Evolutionary conservation across 2,888 invertebrate species (phyloP).

Genomic region (Cryptosula pallasiana): DNA sequence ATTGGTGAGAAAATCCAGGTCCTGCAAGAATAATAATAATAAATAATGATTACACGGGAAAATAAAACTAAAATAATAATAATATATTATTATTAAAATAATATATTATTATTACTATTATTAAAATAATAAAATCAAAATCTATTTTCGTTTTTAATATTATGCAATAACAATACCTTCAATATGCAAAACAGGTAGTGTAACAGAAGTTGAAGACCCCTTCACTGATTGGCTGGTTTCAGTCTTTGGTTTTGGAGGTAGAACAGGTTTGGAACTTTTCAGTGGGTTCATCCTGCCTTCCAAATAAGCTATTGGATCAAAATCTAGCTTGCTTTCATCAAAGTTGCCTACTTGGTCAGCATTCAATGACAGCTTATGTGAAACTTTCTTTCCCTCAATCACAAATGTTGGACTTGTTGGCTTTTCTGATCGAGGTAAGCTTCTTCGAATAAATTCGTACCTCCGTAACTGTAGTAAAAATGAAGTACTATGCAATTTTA

Average conservation of each 20-base stretch:
- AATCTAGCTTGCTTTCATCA: constrained; percentile 18
- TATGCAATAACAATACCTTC: too few species aligned
- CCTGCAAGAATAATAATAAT: background rate
- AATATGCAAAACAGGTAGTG: constrained; percentile 7
- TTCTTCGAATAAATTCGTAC: constrained; percentile 7
- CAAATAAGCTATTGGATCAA: constrained; percentile 12
- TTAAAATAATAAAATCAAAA: too few species aligned
- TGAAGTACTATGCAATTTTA: too few species aligned
- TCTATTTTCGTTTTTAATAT: too few species aligned
- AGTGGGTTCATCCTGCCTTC: background rate
- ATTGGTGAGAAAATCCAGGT: constrained; percentile 7
- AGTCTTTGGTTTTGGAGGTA: background rate
- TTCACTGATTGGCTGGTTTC: background rate
- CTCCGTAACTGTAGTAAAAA: background rate
- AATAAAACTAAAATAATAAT: too few species aligned
- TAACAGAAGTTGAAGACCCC: constrained; percentile 6
- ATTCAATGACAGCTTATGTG: background rate
- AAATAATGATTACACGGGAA: too few species aligned
- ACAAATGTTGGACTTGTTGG: constrained; percentile 12
- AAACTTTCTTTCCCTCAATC: background rate
- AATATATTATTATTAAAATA: too few species aligned
- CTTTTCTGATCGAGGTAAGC: background rate
- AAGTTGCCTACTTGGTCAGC: background rate
- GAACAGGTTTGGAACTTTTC: background rate
- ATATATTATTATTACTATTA: too few species aligned